These are phyloP conservation scores for Drosophila macrothrix DNA, from an alignment of 2,888 invertebrate genomes.

Conservation along the genomic window DNA sequence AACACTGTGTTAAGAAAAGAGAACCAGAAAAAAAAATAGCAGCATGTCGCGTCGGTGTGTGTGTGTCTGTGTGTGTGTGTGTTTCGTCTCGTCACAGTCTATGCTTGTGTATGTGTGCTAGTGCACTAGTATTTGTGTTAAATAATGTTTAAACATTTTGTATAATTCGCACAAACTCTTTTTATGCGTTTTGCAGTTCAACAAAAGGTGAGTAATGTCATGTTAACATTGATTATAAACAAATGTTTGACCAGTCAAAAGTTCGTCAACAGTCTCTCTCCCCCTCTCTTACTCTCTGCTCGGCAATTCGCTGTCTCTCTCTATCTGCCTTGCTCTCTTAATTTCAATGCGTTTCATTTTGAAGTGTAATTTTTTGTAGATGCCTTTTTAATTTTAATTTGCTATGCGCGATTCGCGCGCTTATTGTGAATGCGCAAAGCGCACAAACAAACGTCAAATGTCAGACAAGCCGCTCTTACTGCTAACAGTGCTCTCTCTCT, in stretches of 20 bases:
- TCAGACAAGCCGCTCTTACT: slow-evolving; percentile 60
- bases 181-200: slow-evolving; percentile 55
- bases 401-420: slow-evolving; percentile 76
- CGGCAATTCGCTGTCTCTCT: slow-evolving; percentile 5
- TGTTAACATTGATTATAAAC: slow-evolving; percentile 54
- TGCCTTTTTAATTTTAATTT: slow-evolving; percentile 70
- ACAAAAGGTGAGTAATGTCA: slow-evolving; percentile 62
- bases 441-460: slow-evolving; percentile 74
- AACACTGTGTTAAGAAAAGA: slow-evolving; percentile 43
- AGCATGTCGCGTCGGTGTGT: slow-evolving; percentile 59
- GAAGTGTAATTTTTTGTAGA: slow-evolving; percentile 44
- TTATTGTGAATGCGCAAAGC: slow-evolving; percentile 73
- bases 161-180: slow-evolving; percentile 54
- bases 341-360: slow-evolving; percentile 48
- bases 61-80: slow-evolving; percentile 37
- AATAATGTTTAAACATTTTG: slow-evolving; percentile 75
- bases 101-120: slow-evolving; percentile 40
- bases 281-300: neutral
- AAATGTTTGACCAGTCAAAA: slow-evolving; percentile 56
- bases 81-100: slow-evolving; percentile 52
- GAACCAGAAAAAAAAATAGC: slow-evolving; percentile 45
- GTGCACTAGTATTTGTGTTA: slow-evolving; percentile 66
- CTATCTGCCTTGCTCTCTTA: slow-evolving; percentile 24
- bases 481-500: slow-evolving; percentile 19
- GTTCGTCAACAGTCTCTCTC: slow-evolving; percentile 50